Base-by-base conservation (phyloP, 1,140 invertebrate species). In the Ips typographus region DNA sequence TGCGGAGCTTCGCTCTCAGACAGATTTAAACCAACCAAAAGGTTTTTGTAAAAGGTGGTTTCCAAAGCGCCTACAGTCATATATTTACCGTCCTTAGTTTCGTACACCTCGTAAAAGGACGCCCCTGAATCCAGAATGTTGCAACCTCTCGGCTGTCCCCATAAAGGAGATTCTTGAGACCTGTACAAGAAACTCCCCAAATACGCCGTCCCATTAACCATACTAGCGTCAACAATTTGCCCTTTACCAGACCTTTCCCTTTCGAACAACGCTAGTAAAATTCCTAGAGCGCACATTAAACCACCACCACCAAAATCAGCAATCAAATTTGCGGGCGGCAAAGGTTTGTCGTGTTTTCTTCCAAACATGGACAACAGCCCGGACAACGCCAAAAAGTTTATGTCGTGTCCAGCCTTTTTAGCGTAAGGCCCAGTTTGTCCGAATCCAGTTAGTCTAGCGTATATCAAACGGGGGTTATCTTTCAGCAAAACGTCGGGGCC, bases 251-350 rank as follows among this genome's bases (percentile, higher is more conserved):
- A 95, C 37, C 80, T 83, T 7, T 81, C 82, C 73, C 97, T 84
- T 81, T 98, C 94, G 77, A 90, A 87, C 6, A 99, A 81, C 3
- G 96, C 95, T 77, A 96, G 77, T 2, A 93, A 73, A 76, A 99
- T 97, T 52, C 59, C 98, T 74, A 99, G 83, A 8, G 94, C 92
- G 85, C 95, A 96, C 51, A 90, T 85, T 39, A 99, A 80, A 70
- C 95, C 94, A 59, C 98, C 98, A 4, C 96, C 96, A 60, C 90
- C 96, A 87, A 99, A 99, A 83, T 99, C 98, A 22, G 92, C 95
- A 22, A 93, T 78, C 1, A 98, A 79, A 85, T 99, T 99, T 6
- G 94, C 82, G 2, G 98, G 98, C 51, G 92, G 87, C 44, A 82
- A 83, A 41, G 95, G 95, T 69, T 89, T 90, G 72, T 90, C 82